Evolutionary conservation across 2,888 invertebrate genomes (phyloP), one percentile per base, ranked within the genome.

Genomic region (Lepidocyrtinus sp.): DNA sequence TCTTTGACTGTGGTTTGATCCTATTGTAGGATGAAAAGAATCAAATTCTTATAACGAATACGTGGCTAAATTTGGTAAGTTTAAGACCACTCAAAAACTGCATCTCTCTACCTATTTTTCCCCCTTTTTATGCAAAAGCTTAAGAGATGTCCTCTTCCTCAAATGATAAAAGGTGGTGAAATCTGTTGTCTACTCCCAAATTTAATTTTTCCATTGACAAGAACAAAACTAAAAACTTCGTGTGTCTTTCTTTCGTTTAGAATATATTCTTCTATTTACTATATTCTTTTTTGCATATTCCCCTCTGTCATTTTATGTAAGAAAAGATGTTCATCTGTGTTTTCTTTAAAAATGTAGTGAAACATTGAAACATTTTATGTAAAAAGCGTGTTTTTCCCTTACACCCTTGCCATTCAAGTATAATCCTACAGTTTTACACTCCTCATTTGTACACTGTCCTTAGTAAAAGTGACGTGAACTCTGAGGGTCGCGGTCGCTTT

Each of bases 41-140:
- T 88, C 91, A 92, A 89, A 91, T 92, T 86, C 90, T 92, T 86
- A 90, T 91, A 86, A 91, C 91, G 86, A 92, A 91, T 89, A 90
- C 91, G 84, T 92, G 91, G 91, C 89, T 91, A 87, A 90, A 91
- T 87, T 89, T 92, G 91, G 91, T 91, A 89, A 90, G 61, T 61
- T 19, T 36, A 26, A 59, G 22, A 59, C 9, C 36, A 12, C 12
- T 36, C 36, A 21, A 45, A 19, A 45, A 36, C 36, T 19, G 36
- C 65, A 19, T 45, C n/a, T 65, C n/a, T 65, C 65, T 15, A 27
- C 45, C 22, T 65, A 21, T 36, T 65, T 65, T 21, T 65, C 65
- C 19, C 65, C 45, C 22, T 65, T 24, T 36, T 65, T 65, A 64
- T 26, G 36, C 15, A 65, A 12, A 24, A 36, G 65, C 65, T 65